A percentile compares a stretch with the other conserved stretches of the same genome.
Conservation (phyloP, 2,113 vertebrate genomes). For the Crypturellus undulatus region DNA sequence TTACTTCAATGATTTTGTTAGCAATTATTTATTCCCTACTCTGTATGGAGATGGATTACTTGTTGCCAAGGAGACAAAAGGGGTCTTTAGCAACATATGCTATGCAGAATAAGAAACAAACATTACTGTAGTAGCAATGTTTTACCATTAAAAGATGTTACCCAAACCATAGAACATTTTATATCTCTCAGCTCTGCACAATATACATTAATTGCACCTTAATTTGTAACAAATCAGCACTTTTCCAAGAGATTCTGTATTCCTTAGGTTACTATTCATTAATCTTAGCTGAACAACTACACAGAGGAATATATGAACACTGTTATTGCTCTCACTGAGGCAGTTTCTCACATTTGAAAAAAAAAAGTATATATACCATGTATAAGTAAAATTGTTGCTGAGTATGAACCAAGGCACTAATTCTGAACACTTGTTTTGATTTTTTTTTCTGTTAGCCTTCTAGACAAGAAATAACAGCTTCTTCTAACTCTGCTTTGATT, state of each 20-base stretch:
- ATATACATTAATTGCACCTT: neutral
- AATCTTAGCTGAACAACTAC: neutral
- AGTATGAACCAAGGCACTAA: neutral
- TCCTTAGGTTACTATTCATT: neutral
- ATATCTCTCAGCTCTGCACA: neutral
- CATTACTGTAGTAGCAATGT: neutral
- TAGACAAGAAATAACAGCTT: neutral
- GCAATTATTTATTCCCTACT: constrained; percentile 23
- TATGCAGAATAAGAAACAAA: constrained; percentile 41
- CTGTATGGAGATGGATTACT: constrained; percentile 12
- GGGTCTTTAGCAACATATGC: neutral
- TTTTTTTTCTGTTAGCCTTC: neutral
- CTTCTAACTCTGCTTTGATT: neutral
- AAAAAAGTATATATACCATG: neutral
- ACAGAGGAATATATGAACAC: neutral
- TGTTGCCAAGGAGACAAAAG: constrained; percentile 62
- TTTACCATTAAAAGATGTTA: neutral
- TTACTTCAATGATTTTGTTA: neutral
- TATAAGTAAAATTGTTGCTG: neutral
- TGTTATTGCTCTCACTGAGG: neutral
- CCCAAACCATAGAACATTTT: neutral
- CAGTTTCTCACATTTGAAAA: neutral
- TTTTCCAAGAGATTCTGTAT: neutral
- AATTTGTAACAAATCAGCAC: neutral
- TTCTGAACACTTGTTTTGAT: neutral